These are phyloP conservation scores for Ormia ochracea DNA, from an alignment of 2,888 invertebrate species.

Conservation along the genomic window DNA sequence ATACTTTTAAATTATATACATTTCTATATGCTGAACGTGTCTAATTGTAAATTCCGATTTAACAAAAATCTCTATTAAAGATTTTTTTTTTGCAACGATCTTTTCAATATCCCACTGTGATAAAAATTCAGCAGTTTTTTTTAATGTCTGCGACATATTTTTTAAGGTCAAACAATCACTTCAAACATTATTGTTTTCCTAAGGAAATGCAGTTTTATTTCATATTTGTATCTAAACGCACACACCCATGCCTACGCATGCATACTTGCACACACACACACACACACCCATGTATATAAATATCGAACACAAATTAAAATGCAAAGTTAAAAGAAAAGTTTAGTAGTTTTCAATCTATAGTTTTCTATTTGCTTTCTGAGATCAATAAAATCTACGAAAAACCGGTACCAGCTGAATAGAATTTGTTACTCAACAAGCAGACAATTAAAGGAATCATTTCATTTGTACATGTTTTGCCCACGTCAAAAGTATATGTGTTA, in stretches of 20 bases:
- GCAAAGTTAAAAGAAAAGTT: not conserved
- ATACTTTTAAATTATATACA: not conserved
- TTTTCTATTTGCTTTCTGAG: not conserved
- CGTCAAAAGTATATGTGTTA: no score
- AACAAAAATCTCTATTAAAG: not conserved
- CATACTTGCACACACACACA: no score
- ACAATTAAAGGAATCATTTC: not conserved
- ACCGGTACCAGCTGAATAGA: not conserved
- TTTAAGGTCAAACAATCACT: conserved; percentile 30
- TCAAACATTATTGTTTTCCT: not conserved
- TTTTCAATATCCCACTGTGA: conserved; percentile 20
- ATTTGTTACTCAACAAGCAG: not conserved
- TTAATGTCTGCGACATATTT: conserved; percentile 12
- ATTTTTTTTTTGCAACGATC: not conserved
- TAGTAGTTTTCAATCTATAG: not conserved
- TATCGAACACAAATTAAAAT: not conserved
- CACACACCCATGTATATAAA: not conserved
- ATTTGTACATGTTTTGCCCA: no score
- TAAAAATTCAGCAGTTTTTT: conserved; percentile 27
- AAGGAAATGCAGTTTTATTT: not conserved
- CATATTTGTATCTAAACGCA: no score
- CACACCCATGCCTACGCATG: no score
- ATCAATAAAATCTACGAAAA: conserved; percentile 1
- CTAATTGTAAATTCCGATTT: not conserved
- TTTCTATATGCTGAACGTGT: no score